A percentile compares a stretch with the other conserved stretches of the same genome.
These are phyloP conservation scores for Sinohyriopsis cumingii DNA, from an alignment of 2,888 invertebrate genomes.

Conservation along the genomic window DNA sequence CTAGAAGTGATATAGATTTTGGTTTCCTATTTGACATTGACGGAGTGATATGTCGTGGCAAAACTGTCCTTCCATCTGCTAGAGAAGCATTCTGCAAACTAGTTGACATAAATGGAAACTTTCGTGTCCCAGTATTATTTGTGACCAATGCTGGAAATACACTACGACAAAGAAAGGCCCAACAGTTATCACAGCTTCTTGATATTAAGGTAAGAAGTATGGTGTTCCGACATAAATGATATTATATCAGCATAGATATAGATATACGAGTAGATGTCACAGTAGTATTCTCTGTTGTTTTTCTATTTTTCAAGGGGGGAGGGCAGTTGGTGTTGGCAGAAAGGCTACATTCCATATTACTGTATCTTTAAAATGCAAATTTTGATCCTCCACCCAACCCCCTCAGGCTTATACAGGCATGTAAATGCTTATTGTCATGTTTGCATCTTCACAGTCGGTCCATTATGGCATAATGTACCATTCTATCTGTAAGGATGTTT, in stretches of 20 bases:
- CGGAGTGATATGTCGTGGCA: conserved; percentile 79
- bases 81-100: conserved; percentile 76
- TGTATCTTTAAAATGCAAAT: too few relatives aligned
- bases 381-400: too few relatives aligned
- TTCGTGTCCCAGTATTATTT: conserved; percentile 78
- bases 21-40: conserved; percentile 82
- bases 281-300: too few relatives aligned
- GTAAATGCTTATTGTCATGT: too few relatives aligned
- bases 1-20: conserved; percentile 68
- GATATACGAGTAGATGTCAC: too few relatives aligned
- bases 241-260: not conserved
- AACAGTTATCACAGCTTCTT: conserved; percentile 77
- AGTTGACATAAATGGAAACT: conserved; percentile 75
- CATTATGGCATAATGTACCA: too few relatives aligned
- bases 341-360: too few relatives aligned
- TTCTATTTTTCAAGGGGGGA: too few relatives aligned
- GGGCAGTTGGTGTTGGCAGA: too few relatives aligned
- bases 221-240: not conserved
- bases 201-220: conserved; percentile 74
- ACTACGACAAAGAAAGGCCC: conserved; percentile 76
- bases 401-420: too few relatives aligned
- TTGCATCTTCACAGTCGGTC: too few relatives aligned
- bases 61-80: conserved; percentile 77
- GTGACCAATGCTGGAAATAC: conserved; percentile 81
- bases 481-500: too few relatives aligned